Evolutionary conservation across 2,888 invertebrate species (phyloP), one percentile per base, ranked within the genome.

Genomic region (Cynaeus angustus): DNA sequence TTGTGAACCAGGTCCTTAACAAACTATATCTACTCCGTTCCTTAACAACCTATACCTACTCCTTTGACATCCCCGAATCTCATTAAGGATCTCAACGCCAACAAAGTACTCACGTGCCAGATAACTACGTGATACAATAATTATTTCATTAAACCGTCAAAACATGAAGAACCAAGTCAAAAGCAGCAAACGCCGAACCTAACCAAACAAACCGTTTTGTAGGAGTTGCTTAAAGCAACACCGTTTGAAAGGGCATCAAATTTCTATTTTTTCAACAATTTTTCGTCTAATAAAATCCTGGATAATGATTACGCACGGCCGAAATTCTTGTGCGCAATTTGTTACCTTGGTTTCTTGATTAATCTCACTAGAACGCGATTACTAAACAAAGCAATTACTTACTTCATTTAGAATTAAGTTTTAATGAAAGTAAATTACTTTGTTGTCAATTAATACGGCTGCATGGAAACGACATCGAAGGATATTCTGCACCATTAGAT

Each of bases 261-360:
- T 16, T 55, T 30, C 2, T 5, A 55, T 38, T 53, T 16, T 21
- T 16, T 9, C 2, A 1, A 3, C 21, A 48, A 48, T 16, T 21
- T 48, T 48, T 0, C 26, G 10, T 33, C 21, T 8, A 13, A 5
- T 12, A 58, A 58, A 58, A 58, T 9, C 43, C 5, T 37, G 43
- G 7, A 41, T 58, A 59, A 59, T 59, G 45, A 59, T 59, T 46
- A 59, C 59, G 46, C 59, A 30, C 46, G 30, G 4, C 37, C 59
- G 14, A 30, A 33, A 46, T 59, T 59, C 46, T 59, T 59, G 46
- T 3, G 28, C 21, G 59, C 16, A 59, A 45, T 59, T 59, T 48
- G 59, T 59, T 59, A 59, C 59, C 56, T 59, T 59, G 59, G 59
- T 59, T 59, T 48, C 59, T 48, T 59, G 33, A 59, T 59, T 59